phyloP scores from a whole-genome alignment of 2,797 vertebrate genomes.

The Amphiprion clarkii region DNA sequence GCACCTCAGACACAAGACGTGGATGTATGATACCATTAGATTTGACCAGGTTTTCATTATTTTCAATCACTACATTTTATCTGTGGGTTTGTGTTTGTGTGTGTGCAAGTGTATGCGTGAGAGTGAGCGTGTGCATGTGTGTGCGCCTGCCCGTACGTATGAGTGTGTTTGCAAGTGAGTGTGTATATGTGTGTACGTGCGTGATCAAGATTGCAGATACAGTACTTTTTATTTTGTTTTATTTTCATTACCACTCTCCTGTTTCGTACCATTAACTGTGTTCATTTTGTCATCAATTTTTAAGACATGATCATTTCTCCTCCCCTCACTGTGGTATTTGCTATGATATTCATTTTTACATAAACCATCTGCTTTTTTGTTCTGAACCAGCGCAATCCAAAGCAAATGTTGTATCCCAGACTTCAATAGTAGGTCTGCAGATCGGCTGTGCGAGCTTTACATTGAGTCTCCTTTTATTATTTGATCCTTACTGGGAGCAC shows the following conservation, averaged over 20 bases:
- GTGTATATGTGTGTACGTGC: conserved; percentile 57
- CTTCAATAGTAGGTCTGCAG: conserved; percentile 73
- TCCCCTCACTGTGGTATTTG: conserved; percentile 80
- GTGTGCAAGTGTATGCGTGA: conserved; percentile 48
- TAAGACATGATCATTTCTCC: conserved; percentile 76
- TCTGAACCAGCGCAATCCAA: conserved; percentile 71
- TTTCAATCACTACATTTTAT: conserved; percentile 84
- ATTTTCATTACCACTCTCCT: conserved; percentile 79
- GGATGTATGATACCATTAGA: conserved; percentile 83
- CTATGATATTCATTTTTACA: conserved; percentile 83
- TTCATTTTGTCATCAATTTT: conserved; percentile 79
- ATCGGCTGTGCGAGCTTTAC: conserved; percentile 75
- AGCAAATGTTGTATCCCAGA: conserved; percentile 75
- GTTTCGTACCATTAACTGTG: conserved; percentile 76
- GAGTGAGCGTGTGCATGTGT: conserved; percentile 33
- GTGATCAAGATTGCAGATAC: conserved; percentile 75
- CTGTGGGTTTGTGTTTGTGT: conserved; percentile 77
- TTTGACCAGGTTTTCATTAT: conserved; percentile 83
- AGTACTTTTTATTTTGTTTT: conserved; percentile 79
- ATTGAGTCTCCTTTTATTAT: conserved; percentile 81
- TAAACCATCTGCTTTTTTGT: conserved; percentile 81
- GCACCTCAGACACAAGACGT: conserved; percentile 81
- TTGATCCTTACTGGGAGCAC: conserved; percentile 78
- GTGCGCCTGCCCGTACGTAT: conserved; percentile 42
- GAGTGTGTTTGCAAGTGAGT: conserved; percentile 59